phyloP scores from a whole-genome alignment of 2,888 invertebrate genomes.

The Lasioglossum calceatum region DNA sequence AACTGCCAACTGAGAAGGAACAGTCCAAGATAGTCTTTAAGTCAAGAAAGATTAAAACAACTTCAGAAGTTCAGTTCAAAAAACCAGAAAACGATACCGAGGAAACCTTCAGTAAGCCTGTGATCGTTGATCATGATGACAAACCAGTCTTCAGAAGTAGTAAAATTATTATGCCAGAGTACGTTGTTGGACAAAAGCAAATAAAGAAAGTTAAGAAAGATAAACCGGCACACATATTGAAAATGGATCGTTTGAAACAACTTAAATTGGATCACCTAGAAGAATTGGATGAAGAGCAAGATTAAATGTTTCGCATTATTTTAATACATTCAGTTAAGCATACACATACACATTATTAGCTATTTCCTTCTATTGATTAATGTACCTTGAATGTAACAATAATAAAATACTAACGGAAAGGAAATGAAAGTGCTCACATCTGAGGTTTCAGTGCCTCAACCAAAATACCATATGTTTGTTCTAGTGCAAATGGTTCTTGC shows the following conservation, averaged over 20 bases:
- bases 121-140: conserved; percentile 71
- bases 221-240: conserved; percentile 39
- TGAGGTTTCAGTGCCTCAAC: not conserved
- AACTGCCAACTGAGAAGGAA: conserved; percentile 12
- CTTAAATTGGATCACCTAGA: conserved; percentile 86
- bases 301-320: conserved; percentile 43
- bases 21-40: conserved; percentile 48
- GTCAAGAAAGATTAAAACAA: conserved; percentile 55
- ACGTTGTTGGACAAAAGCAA: conserved; percentile 89
- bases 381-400: conserved; percentile 36
- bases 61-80: conserved; percentile 70
- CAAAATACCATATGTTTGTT: not conserved
- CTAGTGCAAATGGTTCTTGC: not conserved
- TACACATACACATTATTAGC: conserved; percentile 8
- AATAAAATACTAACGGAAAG: conserved; percentile 35
- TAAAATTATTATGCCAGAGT: conserved; percentile 93
- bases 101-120: conserved; percentile 21
- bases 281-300: conserved; percentile 84
- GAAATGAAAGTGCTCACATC: not conserved
- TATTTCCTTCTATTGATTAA: conserved; percentile 18
- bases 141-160: conserved; percentile 87
- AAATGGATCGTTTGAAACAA: conserved; percentile 76
- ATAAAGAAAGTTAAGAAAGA: conserved; percentile 83
- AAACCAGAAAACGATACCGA: conserved; percentile 65
- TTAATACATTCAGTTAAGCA: conserved; percentile 1